Conservation (phyloP, 2,888 invertebrate species). For the Dyspetes luteomarginatus region DNA sequence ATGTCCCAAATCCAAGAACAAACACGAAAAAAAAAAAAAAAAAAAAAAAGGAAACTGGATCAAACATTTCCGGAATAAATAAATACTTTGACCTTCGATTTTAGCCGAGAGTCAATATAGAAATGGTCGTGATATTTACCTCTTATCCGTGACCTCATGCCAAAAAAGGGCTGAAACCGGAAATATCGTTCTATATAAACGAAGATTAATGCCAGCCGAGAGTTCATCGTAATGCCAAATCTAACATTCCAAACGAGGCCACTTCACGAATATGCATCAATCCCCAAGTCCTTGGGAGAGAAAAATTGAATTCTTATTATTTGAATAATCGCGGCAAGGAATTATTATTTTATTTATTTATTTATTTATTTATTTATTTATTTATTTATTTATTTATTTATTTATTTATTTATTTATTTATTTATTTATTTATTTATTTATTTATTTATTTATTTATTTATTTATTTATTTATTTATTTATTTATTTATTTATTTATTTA, state of each 20-base stretch:
- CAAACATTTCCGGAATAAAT: slow-evolving; percentile 39
- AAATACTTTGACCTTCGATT: slow-evolving; percentile 54
- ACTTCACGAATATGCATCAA: too few species aligned
- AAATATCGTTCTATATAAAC: slow-evolving; percentile 1
- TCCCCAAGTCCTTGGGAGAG: background rate
- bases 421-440: too few species aligned
- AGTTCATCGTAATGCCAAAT: background rate
- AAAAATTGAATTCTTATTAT: background rate
- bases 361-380: too few species aligned
- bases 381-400: too few species aligned
- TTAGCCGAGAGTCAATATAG: slow-evolving; percentile 27
- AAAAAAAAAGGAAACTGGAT: slow-evolving; percentile 28
- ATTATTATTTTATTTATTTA: too few species aligned
- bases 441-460: too few species aligned
- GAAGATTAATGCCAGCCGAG: background rate
- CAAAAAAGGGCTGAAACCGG: background rate
- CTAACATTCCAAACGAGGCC: background rate
- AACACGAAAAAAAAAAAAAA: background rate
- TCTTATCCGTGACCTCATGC: background rate
- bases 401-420: too few species aligned
- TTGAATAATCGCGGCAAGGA: background rate
- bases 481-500: too few species aligned
- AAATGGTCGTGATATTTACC: background rate
- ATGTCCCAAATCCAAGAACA: slow-evolving; percentile 9
- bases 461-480: too few species aligned